Conservation (phyloP, 1,140 invertebrate genomes). For the Steinernema feltiae region DNA sequence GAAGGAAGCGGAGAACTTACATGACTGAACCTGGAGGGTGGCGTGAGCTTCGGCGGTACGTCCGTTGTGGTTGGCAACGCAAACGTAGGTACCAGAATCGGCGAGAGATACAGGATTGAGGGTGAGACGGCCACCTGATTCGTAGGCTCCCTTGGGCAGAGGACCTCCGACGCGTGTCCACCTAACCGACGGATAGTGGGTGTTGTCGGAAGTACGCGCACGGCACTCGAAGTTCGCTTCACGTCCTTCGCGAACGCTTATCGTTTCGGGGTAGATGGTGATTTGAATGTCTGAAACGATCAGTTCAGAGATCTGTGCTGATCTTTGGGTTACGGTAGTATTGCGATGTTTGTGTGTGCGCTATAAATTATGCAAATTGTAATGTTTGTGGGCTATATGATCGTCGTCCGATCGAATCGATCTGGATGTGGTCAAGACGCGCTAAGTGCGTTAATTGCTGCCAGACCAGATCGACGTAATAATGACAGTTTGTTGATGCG, state of each 20-base stretch:
- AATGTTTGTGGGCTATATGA: too few species aligned
- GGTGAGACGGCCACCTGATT: conserved; percentile 43
- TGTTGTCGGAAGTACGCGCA: conserved; percentile 48
- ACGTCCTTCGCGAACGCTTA: conserved; percentile 48
- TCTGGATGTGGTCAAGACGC: not conserved
- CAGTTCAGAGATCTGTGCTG: too few species aligned
- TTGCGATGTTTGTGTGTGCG: not conserved
- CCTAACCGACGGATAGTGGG: conserved; percentile 45
- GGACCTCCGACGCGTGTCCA: conserved; percentile 52
- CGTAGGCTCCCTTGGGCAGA: conserved; percentile 42
- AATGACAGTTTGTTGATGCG: conserved; percentile 10
- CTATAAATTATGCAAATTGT: not conserved
- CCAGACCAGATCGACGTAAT: conserved; percentile 11
- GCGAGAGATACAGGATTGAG: conserved; percentile 34
- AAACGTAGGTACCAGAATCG: conserved; percentile 51
- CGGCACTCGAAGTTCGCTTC: conserved; percentile 55
- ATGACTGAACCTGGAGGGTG: conserved; percentile 45
- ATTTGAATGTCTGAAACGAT: conserved; percentile 48
- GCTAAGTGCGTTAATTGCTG: conserved; percentile 5
- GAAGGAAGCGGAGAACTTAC: conserved; percentile 32
- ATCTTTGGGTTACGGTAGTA: too few species aligned
- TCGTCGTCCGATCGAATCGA: too few species aligned
- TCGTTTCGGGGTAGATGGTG: conserved; percentile 55
- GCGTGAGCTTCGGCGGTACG: conserved; percentile 53
- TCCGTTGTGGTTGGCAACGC: conserved; percentile 52